A percentile compares a stretch with the other conserved stretches of the same genome.
Conservation (phyloP, 2,888 invertebrate genomes). For the Schizotus pectinicornis region DNA sequence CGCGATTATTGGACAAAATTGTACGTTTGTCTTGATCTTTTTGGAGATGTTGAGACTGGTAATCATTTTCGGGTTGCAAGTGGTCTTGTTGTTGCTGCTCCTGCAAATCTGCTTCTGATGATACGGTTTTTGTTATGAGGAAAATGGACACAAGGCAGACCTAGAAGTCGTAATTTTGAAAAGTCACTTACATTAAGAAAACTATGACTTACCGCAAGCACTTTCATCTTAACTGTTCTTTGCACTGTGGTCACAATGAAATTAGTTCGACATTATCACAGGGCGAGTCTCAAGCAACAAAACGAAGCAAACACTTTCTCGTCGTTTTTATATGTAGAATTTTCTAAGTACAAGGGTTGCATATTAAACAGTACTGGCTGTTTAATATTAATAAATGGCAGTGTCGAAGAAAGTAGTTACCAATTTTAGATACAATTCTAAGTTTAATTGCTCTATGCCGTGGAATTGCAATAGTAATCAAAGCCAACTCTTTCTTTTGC, state of each 20-base stretch:
- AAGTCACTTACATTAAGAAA: constrained; percentile 1
- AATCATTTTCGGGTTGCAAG: constrained; percentile 48
- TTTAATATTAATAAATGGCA: constrained; percentile 49
- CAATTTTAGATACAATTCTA: constrained; percentile 43
- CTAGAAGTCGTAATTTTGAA: constrained; percentile 14
- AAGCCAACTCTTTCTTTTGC: constrained; percentile 18
- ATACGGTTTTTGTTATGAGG: constrained; percentile 24
- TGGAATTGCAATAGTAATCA: constrained; percentile 22
- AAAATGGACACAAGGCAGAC: constrained; percentile 6
- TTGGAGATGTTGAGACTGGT: constrained; percentile 31
- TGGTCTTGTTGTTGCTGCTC: constrained; percentile 38
- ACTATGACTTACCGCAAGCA: constrained; percentile 31
- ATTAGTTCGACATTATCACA: constrained; percentile 41
- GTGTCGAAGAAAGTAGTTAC: constrained; percentile 49
- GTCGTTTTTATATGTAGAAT: constrained; percentile 51
- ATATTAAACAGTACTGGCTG: constrained; percentile 44
- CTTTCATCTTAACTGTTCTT: constrained; percentile 26
- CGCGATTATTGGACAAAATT: constrained; percentile 44
- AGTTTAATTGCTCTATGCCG: constrained; percentile 31
- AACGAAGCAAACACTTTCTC: constrained; percentile 50
- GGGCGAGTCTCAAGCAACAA: constrained; percentile 38
- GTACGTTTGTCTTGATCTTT: constrained; percentile 52
- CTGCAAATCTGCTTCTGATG: constrained; percentile 38
- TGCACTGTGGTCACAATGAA: constrained; percentile 19
- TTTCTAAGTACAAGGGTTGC: constrained; percentile 47